Evolutionary conservation across 2,797 vertebrate species (phyloP), one percentile per base, ranked within the genome.

Genomic region (Arvicola amphibius): DNA sequence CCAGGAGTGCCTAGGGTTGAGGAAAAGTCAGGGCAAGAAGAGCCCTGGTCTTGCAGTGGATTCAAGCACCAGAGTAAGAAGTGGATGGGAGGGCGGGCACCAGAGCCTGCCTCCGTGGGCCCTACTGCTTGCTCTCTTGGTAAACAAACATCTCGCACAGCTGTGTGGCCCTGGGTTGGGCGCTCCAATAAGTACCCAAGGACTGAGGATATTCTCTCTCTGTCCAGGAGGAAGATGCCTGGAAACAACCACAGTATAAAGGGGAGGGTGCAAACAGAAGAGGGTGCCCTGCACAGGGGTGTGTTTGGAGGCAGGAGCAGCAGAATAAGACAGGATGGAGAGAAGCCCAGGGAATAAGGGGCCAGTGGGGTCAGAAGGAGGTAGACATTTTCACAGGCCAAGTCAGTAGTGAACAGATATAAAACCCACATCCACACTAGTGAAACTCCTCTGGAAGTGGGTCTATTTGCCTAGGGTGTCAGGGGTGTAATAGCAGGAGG

Each of bases 351-450:
- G 63, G 17, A 48, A 6, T 53, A 21, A 27, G 63, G 74, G 25
- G 10, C 5, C 27, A 6, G 48, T 46, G 56, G 76, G 40, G 10
- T 48, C 40, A 34, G 67, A 8, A 76, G 67, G 84, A 48, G 29
- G 43, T 13, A 14, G 19, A 19, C 0, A 9, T 40, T 40, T 74
- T 37, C 63, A 56, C 0, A 61, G 69, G 69, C 3, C 2, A 88
- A 48, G 61, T 25, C 12, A 37, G 51, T 19, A 79, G 9, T 14
- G 61, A 46, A 71, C 1, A 1, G 48, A 48, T 53, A 67, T 4
- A 2, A 79, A 34, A 40, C 14, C 40, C 51, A 59, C 0, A 0
- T 0, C 4, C n/a, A 59, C 37, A 67, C 0, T 1, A 0, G 1
- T 2, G 59, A 86, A 56, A 17, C 14, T 23, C 5, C 9, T 9